Evolutionary conservation across 1,140 invertebrate genomes (phyloP).

Genomic region (Heliothis subflexa): DNA sequence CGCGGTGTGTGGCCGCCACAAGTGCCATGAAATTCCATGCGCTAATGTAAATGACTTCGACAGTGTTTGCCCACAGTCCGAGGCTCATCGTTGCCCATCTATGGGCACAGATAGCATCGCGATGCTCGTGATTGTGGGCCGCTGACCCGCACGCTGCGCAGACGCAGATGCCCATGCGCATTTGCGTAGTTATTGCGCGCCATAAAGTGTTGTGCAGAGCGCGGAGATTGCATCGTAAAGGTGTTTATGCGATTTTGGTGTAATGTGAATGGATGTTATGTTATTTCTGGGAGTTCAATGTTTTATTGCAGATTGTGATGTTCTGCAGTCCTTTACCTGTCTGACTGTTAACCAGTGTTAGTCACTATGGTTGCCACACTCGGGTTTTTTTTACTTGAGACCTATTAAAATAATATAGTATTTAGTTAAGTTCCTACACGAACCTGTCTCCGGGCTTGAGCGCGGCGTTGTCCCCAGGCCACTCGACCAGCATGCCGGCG

Average conservation of each 20-base stretch:
- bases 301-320: background rate
- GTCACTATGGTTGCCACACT: too few species aligned
- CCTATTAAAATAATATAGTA: background rate
- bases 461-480: conserved; percentile 63
- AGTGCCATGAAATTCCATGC: conserved; percentile 30
- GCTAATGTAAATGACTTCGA: conserved; percentile 41
- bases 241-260: conserved; percentile 26
- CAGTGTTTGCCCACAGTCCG: conserved; percentile 22
- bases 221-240: conserved; percentile 18
- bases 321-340: background rate
- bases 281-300: conserved; percentile 6
- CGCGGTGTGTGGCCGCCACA: conserved; percentile 35
- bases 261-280: conserved; percentile 14
- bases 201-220: conserved; percentile 25
- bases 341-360: too few species aligned
- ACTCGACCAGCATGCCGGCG: conserved; percentile 64
- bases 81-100: conserved; percentile 37
- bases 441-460: conserved; percentile 74
- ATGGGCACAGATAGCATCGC: conserved; percentile 37
- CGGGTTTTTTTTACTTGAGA: background rate
- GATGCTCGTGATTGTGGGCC: conserved; percentile 29
- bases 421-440: background rate
- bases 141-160: conserved; percentile 7
- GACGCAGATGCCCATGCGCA: conserved; percentile 17
- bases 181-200: conserved; percentile 20